These are phyloP conservation scores for Menura novaehollandiae DNA, from an alignment of 2,113 vertebrate genomes.

Conservation along the genomic window DNA sequence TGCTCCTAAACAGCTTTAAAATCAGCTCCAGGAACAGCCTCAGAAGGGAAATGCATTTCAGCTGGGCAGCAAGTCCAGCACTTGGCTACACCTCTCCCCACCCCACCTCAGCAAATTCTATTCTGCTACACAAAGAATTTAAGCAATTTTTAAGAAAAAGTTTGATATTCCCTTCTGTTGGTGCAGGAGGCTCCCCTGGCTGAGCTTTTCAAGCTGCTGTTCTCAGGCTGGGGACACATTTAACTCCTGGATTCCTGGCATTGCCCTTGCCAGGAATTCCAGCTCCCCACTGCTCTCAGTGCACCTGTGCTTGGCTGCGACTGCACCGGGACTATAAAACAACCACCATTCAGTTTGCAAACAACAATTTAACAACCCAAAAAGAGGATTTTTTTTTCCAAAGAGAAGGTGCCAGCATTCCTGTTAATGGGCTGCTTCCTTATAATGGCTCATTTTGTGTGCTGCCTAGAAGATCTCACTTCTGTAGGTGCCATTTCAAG, in stretches of 20 bases:
- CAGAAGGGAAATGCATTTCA: background rate
- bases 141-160: background rate
- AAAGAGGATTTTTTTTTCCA: background rate
- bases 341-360: background rate
- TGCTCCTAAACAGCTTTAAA: conserved; percentile 33
- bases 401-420: background rate
- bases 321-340: background rate
- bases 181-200: background rate
- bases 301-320: background rate
- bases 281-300: background rate
- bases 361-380: background rate
- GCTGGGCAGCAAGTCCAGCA: background rate
- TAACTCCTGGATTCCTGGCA: background rate
- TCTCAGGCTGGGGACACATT: background rate
- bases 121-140: background rate
- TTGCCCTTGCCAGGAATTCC: background rate
- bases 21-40: background rate
- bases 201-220: background rate
- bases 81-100: background rate
- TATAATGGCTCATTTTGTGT: background rate
- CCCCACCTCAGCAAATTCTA: background rate
- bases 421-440: background rate
- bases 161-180: background rate
- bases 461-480: background rate
- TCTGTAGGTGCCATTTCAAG: background rate